A percentile compares a stretch with the other conserved stretches of the same genome.
phyloP scores from a whole-genome alignment of 2,888 invertebrate species.

The Cyclophora albipunctata region DNA sequence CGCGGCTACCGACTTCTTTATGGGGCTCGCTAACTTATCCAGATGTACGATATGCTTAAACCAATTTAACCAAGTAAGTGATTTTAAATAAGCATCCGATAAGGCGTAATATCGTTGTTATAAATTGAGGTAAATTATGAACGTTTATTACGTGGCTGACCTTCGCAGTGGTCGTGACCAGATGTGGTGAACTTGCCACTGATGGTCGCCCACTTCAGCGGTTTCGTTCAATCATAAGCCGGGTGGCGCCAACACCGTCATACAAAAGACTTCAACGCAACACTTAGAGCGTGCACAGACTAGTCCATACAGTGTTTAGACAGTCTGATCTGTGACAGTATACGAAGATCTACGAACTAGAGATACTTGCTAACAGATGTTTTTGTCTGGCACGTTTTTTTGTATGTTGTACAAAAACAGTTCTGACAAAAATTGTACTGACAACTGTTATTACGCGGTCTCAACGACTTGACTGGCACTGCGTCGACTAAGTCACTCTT shows the following conservation, averaged over 20 bases:
- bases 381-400: too few relatives aligned
- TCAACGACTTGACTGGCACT: too few relatives aligned
- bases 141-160: constrained; percentile 40
- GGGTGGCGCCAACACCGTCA: constrained; percentile 1
- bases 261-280: constrained; percentile 9
- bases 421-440: too few relatives aligned
- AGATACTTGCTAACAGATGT: too few relatives aligned
- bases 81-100: constrained; percentile 23
- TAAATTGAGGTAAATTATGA: constrained; percentile 20
- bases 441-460: too few relatives aligned
- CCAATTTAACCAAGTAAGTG: constrained; percentile 43
- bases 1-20: constrained; percentile 55
- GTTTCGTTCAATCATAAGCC: background rate
- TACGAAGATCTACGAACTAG: too few relatives aligned
- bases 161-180: constrained; percentile 43
- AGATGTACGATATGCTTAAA: constrained; percentile 52
- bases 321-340: too few relatives aligned
- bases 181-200: constrained; percentile 18
- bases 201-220: constrained; percentile 9
- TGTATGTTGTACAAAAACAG: too few relatives aligned
- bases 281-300: background rate
- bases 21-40: constrained; percentile 45
- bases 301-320: too few relatives aligned
- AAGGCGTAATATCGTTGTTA: background rate
- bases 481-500: too few relatives aligned